Evolutionary conservation across 2,888 invertebrate genomes (phyloP), one percentile per base, ranked within the genome.

Genomic region (Xanthia togata): DNA sequence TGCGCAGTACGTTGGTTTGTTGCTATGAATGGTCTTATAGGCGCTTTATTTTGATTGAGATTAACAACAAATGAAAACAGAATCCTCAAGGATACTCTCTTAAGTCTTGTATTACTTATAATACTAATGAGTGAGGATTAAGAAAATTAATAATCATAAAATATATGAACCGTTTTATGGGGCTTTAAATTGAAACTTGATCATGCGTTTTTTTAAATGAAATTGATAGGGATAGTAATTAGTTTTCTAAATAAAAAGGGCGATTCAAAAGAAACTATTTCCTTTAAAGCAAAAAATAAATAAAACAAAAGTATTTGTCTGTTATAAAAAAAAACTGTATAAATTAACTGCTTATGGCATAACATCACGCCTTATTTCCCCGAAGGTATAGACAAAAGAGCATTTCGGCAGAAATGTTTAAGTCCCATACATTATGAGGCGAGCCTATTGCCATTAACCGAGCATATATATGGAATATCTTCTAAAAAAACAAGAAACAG

Each of bases 1-100:
- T 70, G 70, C 70, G 82, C 70, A 85, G 50, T 81, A 62, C 85
- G 85, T 70, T 65, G 64, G 20, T 6, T 62, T 74, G 23, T 59
- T 74, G 67, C 81, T 67, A 70, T 69, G 26, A 72, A 74, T 41
- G 6, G 11, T 63, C 0, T 6, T 12, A 14, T 14, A 81, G 81
- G 75, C 57, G 59, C 60, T 71, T 68, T 41, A 14, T 68, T 59
- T 50, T 44, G n/a, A 20, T 47, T 31, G 35, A 41, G 41, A 4
- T 63, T 60, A 31, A 20, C 4, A 17, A 9, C 17, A 35, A 44
- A 44, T 26, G 23, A 31, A 50, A 74, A 3, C 0, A 12, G 8
- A 31, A 8, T 31, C 59, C 17, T 26, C 12, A 57, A 12, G 1
- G n/a, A 55, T 53, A 3, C 11, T 55, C n/a, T 55, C 23, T 26